These are phyloP conservation scores for Antechinus stuartii DNA, from an alignment of 2,113 vertebrate genomes.

Conservation along the genomic window DNA sequence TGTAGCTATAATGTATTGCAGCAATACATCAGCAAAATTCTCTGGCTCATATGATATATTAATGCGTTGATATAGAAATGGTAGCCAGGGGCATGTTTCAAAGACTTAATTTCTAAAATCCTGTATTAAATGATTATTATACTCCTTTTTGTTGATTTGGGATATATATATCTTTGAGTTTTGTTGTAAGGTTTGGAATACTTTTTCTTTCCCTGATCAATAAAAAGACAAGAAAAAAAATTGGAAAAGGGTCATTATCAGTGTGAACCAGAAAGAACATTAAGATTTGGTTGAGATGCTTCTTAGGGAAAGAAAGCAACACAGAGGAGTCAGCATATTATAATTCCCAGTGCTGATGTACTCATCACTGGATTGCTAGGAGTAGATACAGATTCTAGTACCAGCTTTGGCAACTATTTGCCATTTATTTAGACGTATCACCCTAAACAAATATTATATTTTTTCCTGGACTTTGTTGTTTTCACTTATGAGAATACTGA, in stretches of 20 bases:
- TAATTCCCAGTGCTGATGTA: background rate
- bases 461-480: background rate
- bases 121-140: slow-evolving; percentile 45
- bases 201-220: background rate
- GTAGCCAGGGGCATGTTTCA: slow-evolving; percentile 26
- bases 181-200: background rate
- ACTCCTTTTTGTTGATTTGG: background rate
- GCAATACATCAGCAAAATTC: slow-evolving; percentile 22
- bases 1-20: slow-evolving; percentile 18
- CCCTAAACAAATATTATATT: background rate
- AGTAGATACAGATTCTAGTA: background rate
- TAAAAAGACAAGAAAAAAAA: background rate
- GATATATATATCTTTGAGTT: slow-evolving; percentile 5
- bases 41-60: slow-evolving; percentile 19
- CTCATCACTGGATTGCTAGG: background rate
- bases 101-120: slow-evolving; percentile 54
- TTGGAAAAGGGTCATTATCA: background rate
- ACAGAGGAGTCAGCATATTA: background rate
- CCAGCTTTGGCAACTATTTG: background rate
- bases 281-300: background rate
- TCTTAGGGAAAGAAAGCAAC: background rate
- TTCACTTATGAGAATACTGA: background rate
- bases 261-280: background rate
- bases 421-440: background rate
- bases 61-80: slow-evolving; percentile 14